A percentile compares a stretch with the other conserved stretches of the same genome.
Evolutionary conservation across 1,140 invertebrate species (phyloP).

Genomic region (Trinorchestia longiramus): DNA sequence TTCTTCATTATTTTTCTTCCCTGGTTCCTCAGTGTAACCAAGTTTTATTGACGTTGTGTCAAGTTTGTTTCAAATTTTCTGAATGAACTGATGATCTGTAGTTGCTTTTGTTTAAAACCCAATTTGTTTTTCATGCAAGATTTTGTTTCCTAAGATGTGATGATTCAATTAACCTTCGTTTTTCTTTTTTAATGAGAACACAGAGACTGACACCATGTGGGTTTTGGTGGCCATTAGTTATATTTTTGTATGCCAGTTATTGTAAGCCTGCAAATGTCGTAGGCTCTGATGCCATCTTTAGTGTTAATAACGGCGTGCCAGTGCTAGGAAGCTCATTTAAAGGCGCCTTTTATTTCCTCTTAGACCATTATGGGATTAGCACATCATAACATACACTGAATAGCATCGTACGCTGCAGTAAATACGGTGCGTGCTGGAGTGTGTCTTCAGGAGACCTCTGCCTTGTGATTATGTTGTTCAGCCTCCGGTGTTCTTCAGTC

Average conservation of each 20-base stretch:
- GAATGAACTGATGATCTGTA: background rate
- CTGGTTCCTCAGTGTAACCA: background rate
- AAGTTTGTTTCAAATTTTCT: background rate
- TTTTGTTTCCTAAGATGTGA: background rate
- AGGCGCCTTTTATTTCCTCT: background rate
- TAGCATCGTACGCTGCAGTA: background rate
- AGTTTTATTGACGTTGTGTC: background rate
- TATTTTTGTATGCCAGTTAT: background rate
- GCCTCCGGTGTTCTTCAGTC: background rate
- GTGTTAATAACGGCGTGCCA: conserved; percentile 36
- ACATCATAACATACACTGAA: background rate
- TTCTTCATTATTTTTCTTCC: too few species aligned
- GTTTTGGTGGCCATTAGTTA: background rate
- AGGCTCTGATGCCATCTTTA: conserved; percentile 1
- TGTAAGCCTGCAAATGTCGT: background rate
- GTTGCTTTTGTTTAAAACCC: background rate
- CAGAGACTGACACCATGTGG: background rate
- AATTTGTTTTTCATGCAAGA: background rate
- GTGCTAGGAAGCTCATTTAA: conserved; percentile 40
- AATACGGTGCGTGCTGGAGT: background rate
- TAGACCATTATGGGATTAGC: conserved; percentile 14
- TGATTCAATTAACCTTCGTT: background rate
- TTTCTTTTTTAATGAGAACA: background rate
- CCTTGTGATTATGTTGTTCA: conserved; percentile 1
- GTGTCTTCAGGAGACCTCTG: background rate